These are phyloP conservation scores for Crypturellus undulatus DNA, from an alignment of 2,113 vertebrate genomes.

Conservation along the genomic window DNA sequence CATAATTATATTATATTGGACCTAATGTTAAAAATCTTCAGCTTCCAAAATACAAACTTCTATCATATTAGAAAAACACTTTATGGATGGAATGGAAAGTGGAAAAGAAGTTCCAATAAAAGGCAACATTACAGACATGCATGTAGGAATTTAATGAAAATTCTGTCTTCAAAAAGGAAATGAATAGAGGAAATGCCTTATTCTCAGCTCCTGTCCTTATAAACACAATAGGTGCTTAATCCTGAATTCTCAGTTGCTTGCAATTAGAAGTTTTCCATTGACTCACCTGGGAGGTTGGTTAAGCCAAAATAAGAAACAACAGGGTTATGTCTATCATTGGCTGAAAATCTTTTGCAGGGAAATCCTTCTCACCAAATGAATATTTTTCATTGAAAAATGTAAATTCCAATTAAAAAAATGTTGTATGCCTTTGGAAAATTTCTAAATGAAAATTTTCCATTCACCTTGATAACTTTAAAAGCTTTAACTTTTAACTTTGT, in stretches of 20 bases:
- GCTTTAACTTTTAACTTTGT: background rate
- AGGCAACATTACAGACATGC: background rate
- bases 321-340: background rate
- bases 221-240: background rate
- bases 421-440: background rate
- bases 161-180: background rate
- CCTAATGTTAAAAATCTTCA: background rate
- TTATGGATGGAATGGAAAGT: background rate
- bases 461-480: constrained; percentile 7
- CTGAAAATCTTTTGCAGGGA: constrained; percentile 2
- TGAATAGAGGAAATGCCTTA: background rate
- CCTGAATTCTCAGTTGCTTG: background rate
- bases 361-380: background rate
- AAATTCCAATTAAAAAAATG: background rate
- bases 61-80: background rate
- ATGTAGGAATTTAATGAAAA: background rate
- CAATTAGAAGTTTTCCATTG: background rate
- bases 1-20: background rate
- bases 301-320: background rate
- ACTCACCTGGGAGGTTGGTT: background rate
- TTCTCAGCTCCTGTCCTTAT: background rate
- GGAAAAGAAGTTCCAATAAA: background rate
- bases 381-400: background rate
- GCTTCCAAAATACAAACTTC: background rate
- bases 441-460: constrained; percentile 21